These are phyloP conservation scores for Dendrolimus punctatus DNA, from an alignment of 1,140 invertebrate species.

Conservation along the genomic window DNA sequence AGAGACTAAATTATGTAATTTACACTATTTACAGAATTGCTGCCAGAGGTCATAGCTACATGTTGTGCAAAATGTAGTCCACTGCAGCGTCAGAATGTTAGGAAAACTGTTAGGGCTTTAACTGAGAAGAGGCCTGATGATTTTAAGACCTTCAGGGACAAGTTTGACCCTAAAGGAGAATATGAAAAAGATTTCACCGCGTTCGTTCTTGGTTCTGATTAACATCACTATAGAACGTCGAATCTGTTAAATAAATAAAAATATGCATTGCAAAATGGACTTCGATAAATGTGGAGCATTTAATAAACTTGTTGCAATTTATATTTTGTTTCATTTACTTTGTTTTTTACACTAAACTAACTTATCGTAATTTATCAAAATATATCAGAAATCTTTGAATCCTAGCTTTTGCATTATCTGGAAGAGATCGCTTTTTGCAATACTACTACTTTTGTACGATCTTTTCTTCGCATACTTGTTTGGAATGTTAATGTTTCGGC, in stretches of 20 bases:
- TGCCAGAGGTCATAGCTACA: conserved; percentile 78
- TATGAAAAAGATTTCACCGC: conserved; percentile 34
- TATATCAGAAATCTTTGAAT: no score
- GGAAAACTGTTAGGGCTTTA: conserved; percentile 71
- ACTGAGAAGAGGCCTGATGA: conserved; percentile 36
- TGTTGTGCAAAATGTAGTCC: conserved; percentile 78
- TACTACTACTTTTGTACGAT: no score
- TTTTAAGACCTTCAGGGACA: conserved; percentile 29
- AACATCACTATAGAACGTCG: conserved; percentile 6
- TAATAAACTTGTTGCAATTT: conserved; percentile 8
- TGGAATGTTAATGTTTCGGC: no score
- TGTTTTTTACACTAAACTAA: no score
- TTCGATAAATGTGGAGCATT: conserved; percentile 20
- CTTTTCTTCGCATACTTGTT: no score
- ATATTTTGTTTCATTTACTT: not conserved
- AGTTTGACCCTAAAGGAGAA: conserved; percentile 40
- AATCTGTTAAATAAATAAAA: not conserved
- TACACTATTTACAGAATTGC: conserved; percentile 66
- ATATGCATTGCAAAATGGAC: conserved; percentile 5
- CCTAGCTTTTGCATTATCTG: no score
- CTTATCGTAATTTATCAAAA: no score
- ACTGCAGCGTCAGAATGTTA: conserved; percentile 74
- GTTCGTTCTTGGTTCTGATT: conserved; percentile 27
- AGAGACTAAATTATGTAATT: not conserved
- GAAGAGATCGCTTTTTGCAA: no score